These are phyloP conservation scores for Homarus gammarus DNA, from an alignment of 2,888 invertebrate genomes.

Conservation along the genomic window DNA sequence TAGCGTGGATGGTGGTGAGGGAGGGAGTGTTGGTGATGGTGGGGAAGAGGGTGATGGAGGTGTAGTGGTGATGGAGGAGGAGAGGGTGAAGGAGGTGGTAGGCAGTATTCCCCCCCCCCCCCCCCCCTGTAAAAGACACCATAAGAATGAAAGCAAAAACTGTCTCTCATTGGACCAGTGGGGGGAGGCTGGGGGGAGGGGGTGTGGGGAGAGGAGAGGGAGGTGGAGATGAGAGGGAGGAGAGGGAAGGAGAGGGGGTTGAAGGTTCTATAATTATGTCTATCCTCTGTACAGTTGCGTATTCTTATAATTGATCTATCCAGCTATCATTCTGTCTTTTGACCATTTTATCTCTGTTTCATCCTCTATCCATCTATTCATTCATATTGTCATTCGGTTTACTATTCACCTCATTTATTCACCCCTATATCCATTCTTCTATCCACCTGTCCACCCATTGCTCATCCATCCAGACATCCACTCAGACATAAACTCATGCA, in stretches of 20 bases:
- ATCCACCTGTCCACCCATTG: too few relatives aligned
- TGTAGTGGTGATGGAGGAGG: not conserved
- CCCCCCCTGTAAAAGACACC: too few relatives aligned
- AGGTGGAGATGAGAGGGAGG: not conserved
- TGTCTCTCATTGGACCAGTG: not conserved
- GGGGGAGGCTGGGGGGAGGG: not conserved
- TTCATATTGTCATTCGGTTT: too few relatives aligned
- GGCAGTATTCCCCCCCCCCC: not conserved
- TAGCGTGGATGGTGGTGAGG: not conserved
- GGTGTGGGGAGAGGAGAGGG: not conserved
- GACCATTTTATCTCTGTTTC: too few relatives aligned
- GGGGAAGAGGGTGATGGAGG: not conserved
- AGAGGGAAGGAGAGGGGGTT: not conserved
- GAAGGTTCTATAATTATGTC: not conserved
- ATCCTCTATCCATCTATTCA: too few relatives aligned
- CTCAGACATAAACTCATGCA: constrained; percentile 24
- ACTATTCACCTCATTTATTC: too few relatives aligned
- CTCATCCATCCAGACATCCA: not conserved
- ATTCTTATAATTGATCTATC: too few relatives aligned
- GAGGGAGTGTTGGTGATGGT: not conserved
- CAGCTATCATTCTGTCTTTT: too few relatives aligned
- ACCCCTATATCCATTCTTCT: too few relatives aligned
- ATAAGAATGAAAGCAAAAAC: not conserved
- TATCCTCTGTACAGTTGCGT: too few relatives aligned
- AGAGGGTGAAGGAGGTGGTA: not conserved